Percentiles rank a stretch among this genome's conserved stretches.
These are phyloP conservation scores for Alviniconcha marisindica DNA, from an alignment of 1,140 invertebrate species.

Conservation along the genomic window DNA sequence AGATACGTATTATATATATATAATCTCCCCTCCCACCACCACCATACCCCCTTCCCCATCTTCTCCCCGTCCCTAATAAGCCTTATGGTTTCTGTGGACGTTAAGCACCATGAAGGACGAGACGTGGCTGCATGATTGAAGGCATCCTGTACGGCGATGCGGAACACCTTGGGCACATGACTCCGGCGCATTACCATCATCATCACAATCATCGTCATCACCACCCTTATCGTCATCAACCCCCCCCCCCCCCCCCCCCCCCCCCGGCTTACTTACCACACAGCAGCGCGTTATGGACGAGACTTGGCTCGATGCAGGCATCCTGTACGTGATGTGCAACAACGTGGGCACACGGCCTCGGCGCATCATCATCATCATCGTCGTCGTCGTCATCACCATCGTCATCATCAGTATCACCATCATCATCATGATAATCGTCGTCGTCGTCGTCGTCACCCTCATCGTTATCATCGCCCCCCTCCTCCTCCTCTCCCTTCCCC, in stretches of 20 bases:
- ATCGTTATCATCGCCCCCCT: too few relatives aligned
- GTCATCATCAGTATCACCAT: too few relatives aligned
- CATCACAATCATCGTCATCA: too few relatives aligned
- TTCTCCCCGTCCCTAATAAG: not conserved
- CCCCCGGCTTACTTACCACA: not conserved
- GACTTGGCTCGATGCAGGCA: constrained; percentile 79
- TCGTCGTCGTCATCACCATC: not conserved
- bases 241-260: too few relatives aligned
- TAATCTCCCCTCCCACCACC: not conserved
- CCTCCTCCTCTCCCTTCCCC: not conserved
- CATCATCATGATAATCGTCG: too few relatives aligned
- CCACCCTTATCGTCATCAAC: too few relatives aligned
- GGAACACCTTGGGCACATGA: constrained; percentile 55
- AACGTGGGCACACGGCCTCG: constrained; percentile 54
- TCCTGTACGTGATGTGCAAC: constrained; percentile 94
- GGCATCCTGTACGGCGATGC: constrained; percentile 98
- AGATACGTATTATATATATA: too few relatives aligned
- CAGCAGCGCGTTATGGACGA: not conserved
- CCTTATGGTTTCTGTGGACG: constrained; percentile 79
- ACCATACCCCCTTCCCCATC: not conserved
- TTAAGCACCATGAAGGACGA: not conserved
- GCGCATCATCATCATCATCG: not conserved
- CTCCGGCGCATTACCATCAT: not conserved
- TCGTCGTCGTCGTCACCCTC: too few relatives aligned
- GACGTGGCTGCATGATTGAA: constrained; percentile 42